Conservation (phyloP, 2,888 invertebrate species). For the Unio pictorum region DNA sequence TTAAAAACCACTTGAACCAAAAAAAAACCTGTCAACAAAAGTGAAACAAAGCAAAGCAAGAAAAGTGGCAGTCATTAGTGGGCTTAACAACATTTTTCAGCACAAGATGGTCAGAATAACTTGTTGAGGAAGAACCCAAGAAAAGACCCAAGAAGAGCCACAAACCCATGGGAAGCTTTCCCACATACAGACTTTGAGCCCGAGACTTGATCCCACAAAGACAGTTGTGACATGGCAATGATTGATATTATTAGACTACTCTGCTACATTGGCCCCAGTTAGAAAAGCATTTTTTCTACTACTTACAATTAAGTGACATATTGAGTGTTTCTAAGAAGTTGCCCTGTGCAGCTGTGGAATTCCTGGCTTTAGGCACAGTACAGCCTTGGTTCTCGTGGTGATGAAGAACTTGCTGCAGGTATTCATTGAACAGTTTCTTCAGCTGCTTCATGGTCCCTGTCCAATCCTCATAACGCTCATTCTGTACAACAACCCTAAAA, state of each 20-base stretch:
- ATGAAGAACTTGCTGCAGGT: constrained; percentile 88
- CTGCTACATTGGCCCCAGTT: too few species aligned
- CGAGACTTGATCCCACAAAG: too few species aligned
- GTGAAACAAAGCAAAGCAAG: not conserved
- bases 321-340: constrained; percentile 99
- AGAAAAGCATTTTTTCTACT: not conserved
- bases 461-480: constrained; percentile 99
- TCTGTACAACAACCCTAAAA: constrained; percentile 92
- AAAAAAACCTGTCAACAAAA: not conserved
- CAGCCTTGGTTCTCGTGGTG: constrained; percentile 80
- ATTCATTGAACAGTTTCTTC: constrained; percentile 89
- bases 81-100: too few species aligned
- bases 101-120: too few species aligned
- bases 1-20: not conserved
- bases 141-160: too few species aligned
- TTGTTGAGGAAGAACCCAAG: too few species aligned
- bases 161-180: too few species aligned
- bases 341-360: constrained; percentile 81
- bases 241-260: too few species aligned
- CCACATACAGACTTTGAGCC: too few species aligned
- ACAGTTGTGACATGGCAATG: too few species aligned
- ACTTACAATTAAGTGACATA: constrained; percentile 93
- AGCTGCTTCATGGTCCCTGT: constrained; percentile 89
- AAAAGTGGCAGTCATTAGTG: too few species aligned
- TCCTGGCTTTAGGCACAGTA: constrained; percentile 59